Evolutionary conservation across 1,140 invertebrate species (phyloP), one percentile per base, ranked within the genome.

Genomic region (Bombus superbus): DNA sequence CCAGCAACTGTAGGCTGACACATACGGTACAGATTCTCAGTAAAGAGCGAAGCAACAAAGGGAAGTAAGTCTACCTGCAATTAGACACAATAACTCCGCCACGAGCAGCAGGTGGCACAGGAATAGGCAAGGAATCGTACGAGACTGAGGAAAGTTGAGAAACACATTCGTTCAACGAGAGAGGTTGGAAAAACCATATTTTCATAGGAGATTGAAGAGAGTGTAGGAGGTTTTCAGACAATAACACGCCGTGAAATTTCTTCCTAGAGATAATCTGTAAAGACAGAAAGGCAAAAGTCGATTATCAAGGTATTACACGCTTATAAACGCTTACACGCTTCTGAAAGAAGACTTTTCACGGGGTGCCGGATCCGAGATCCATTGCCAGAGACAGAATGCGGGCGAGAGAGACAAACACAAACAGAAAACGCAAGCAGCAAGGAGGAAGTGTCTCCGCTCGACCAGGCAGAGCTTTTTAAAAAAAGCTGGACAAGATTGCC

Each of bases 251-350:
- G 64, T 69, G 78, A 80, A 80, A 68, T 15, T 44, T 79, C 42
- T 80, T 80, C 64, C n/a, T 15, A n/a, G 1, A 74, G 57, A 72
- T 38, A 83, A 92, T 94, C 92, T 88, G 66, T 74, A 83, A 90
- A 42, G 82, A 80, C 78, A 83, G 40, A 83, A 78, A 87, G 25
- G 40, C 42, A 78, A 81, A 62, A 84, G 80, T 66, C 35, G 35
- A 13, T 72, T 69, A 69, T 69, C 35, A 40, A 0, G 35, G 59
- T n/a, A 28, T 40, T 28, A 28, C 13, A 40, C 40, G 25, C 13
- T 71, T 57, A 35, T 35, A 57, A 38, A 75, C n/a, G 11, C 8
- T 32, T 32, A 32, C 32, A 32, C 32, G 32, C 13, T 76, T 82
- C 18, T n/a, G 71, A 64, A 9, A n/a, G 44, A 68, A 80, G 64